Percentiles rank a stretch among this genome's conserved stretches.
Conservation (phyloP, 2,888 invertebrate genomes). For the Agonopterix arenella region DNA sequence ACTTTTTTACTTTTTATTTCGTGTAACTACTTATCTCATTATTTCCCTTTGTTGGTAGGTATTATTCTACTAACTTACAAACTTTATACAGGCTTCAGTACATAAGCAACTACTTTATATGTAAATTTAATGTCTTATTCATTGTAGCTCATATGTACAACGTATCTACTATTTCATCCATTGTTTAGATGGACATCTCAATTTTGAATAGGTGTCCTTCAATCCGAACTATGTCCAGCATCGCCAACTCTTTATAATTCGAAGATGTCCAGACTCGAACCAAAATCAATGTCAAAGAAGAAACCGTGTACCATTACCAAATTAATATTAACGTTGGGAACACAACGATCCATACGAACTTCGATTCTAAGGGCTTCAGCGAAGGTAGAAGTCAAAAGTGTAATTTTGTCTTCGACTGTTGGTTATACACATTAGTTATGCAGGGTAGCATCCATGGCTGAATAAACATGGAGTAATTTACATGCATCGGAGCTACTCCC, state of each 20-base stretch:
- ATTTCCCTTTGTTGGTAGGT: no score
- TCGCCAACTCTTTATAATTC: slow-evolving; percentile 36
- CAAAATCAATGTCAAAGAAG: slow-evolving; percentile 67
- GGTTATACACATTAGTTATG: slow-evolving; percentile 49
- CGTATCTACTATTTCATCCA: not conserved
- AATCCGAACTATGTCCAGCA: slow-evolving; percentile 4
- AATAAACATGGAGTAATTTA: slow-evolving; percentile 71
- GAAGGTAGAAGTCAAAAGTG: slow-evolving; percentile 23
- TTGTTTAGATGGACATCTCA: slow-evolving; percentile 1
- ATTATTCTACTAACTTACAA: no score
- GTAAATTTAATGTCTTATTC: no score
- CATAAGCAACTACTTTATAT: no score
- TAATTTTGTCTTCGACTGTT: slow-evolving; percentile 16
- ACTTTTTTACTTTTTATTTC: no score
- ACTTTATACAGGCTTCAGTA: no score
- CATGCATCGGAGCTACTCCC: slow-evolving; percentile 71
- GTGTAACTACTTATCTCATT: no score
- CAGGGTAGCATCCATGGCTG: slow-evolving; percentile 63
- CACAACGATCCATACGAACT: slow-evolving; percentile 1
- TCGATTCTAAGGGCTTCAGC: slow-evolving; percentile 11
- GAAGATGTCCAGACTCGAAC: slow-evolving; percentile 43
- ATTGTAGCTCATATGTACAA: no score
- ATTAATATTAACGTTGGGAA: slow-evolving; percentile 40
- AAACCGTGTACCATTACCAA: slow-evolving; percentile 48
- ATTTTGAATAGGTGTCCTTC: slow-evolving; percentile 4